Conservation (phyloP, 2,888 invertebrate species). For the Kuschelorhynchus macadamiae region DNA sequence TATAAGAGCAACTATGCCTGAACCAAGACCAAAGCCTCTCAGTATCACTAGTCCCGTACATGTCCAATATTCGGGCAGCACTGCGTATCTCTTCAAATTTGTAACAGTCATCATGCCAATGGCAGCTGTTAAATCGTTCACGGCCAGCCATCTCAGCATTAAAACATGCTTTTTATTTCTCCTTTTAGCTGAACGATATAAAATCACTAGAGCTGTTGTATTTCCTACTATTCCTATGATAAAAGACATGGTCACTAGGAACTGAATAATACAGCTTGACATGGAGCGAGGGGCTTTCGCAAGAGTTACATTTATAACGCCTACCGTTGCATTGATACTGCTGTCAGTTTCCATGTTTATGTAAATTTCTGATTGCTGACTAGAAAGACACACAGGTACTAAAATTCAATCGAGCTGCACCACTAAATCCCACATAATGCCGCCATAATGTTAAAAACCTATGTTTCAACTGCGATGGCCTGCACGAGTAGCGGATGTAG, state of each 20-base stretch:
- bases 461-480: constrained; percentile 24
- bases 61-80: constrained; percentile 69
- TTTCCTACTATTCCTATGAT: constrained; percentile 82
- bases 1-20: constrained; percentile 89
- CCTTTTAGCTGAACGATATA: constrained; percentile 79
- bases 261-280: constrained; percentile 17
- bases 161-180: constrained; percentile 86
- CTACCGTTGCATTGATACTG: background rate
- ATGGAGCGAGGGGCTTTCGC: constrained; percentile 2
- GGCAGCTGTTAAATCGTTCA: constrained; percentile 84
- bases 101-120: constrained; percentile 84
- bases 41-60: constrained; percentile 81
- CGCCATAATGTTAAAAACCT: constrained; percentile 15
- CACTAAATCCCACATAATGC: constrained; percentile 14
- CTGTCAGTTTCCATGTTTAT: background rate
- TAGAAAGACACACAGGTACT: background rate
- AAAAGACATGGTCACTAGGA: constrained; percentile 65
- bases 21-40: constrained; percentile 87
- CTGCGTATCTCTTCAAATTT: constrained; percentile 71
- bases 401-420: constrained; percentile 11
- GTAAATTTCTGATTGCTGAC: background rate
- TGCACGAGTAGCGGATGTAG: constrained; percentile 18
- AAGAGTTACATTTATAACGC: constrained; percentile 11
- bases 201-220: constrained; percentile 80
- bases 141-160: constrained; percentile 83